A percentile compares a stretch with the other conserved stretches of the same genome.
Conservation (phyloP, 2,888 invertebrate genomes). For the Drosophila meridiana region DNA sequence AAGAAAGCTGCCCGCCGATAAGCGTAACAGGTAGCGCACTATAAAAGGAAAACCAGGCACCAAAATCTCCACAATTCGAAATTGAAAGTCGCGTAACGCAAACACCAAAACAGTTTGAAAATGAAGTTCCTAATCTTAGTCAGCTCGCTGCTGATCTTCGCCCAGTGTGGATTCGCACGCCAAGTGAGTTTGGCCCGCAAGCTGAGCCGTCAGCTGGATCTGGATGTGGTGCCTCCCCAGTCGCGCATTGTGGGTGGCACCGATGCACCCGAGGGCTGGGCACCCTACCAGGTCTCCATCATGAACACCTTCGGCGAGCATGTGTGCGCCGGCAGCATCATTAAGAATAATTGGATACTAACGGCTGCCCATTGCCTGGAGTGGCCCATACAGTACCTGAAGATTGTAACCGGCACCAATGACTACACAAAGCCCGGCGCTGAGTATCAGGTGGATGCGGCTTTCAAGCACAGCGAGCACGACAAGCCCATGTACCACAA, state of each 20-base stretch:
- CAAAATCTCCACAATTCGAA: slow-evolving; percentile 41
- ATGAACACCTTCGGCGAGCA: slow-evolving; percentile 78
- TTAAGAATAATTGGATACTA: slow-evolving; percentile 73
- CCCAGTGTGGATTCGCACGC: slow-evolving; percentile 29
- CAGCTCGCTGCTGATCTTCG: slow-evolving; percentile 34
- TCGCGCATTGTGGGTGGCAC: slow-evolving; percentile 74
- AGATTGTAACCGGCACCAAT: slow-evolving; percentile 78
- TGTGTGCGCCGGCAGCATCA: slow-evolving; percentile 83
- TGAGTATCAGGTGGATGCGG: slow-evolving; percentile 64
- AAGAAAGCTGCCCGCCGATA: slow-evolving; percentile 59
- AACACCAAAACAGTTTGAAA: slow-evolving; percentile 10
- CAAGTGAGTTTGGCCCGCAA: slow-evolving; percentile 12
- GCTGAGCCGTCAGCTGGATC: slow-evolving; percentile 46
- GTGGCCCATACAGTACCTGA: slow-evolving; percentile 71
- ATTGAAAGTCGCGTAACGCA: slow-evolving; percentile 34
- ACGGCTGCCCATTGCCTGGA: slow-evolving; percentile 83
- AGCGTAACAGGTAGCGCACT: slow-evolving; percentile 32
- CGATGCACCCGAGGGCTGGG: slow-evolving; percentile 56
- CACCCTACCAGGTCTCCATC: slow-evolving; percentile 84
- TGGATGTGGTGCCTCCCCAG: slow-evolving; percentile 40
- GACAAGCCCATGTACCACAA: slow-evolving; percentile 85
- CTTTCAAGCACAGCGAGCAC: slow-evolving; percentile 73
- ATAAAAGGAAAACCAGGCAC: slow-evolving; percentile 57
- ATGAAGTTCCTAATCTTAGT: slow-evolving; percentile 54
- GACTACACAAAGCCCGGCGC: slow-evolving; percentile 72